Evolutionary conservation across 1,140 invertebrate species (phyloP), one percentile per base, ranked within the genome.

Genomic region (Drosophila burlai): DNA sequence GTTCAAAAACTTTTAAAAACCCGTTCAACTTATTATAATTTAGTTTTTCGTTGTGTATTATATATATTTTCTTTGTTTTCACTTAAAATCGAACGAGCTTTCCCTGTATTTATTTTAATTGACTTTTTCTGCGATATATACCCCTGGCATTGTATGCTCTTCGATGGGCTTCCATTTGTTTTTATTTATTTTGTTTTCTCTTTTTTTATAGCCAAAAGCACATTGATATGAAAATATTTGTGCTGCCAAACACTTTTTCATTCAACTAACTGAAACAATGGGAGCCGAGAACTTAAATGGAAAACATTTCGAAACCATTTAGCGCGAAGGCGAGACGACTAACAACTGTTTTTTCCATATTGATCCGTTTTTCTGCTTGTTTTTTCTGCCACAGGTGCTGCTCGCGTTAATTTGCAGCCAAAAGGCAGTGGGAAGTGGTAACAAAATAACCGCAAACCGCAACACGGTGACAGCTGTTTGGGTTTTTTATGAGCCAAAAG

Each of bases 391-490:
- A 29, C 67, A 71, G 64, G 67, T 71, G 67, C 67, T 46, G 67
- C 24, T 57, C 40, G 49, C 67, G 31, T 40, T 71, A 55, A 71
- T 57, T 71, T 71, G 11, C 34, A 47, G 38, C 43, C 63, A 49
- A 54, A 43, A 29, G 63, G 50, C 66, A 68, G 54, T 36, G 54
- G 54, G 7, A 57, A 57, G 40, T 57, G 36, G 76, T 45, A 81
- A 64, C 65, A 75, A 75, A 57, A 59, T 45, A 65, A 71, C 78
- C 60, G 45, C 61, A 82, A 57, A 69, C 80, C 65, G 42, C 81
- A 84, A 64, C 73, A 82, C 54, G 21, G 75, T 72, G 83, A 80
- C 83, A 87, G 80, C 84, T 87, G 83, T 81, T 87, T 68, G 59
- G 49, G 38, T 47, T 55, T 76, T 60, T 46, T 46, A 34, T 42